Evolutionary conservation across 2,888 invertebrate genomes (phyloP).

Genomic region (Cephus nigrinus): DNA sequence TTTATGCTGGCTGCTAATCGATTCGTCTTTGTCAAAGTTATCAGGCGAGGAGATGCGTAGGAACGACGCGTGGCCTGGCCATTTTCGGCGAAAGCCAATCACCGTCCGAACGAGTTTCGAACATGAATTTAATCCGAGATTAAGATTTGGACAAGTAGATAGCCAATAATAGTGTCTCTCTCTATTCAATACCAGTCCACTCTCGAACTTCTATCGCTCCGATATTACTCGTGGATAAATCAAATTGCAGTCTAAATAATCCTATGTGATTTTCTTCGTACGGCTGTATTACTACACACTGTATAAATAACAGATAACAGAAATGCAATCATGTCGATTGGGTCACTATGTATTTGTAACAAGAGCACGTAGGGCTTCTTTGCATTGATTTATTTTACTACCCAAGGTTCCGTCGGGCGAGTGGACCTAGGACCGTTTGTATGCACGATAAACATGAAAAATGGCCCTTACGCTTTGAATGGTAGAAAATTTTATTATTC

Average conservation of each 20-base stretch:
- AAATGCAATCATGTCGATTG: neutral
- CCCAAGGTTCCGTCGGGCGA: neutral
- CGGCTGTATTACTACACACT: neutral
- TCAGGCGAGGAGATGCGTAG: neutral
- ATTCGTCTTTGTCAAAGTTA: neutral
- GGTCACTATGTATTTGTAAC: neutral
- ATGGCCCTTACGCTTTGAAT: neutral
- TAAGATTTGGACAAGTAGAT: neutral
- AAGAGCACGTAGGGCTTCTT: neutral
- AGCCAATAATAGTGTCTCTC: neutral
- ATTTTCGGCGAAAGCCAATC: neutral
- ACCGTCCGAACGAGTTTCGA: neutral
- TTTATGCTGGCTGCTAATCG: neutral
- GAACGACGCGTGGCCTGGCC: neutral
- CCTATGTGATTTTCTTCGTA: neutral
- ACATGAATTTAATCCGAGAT: neutral
- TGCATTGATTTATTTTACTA: neutral
- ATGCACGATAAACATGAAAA: neutral
- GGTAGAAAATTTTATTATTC: neutral
- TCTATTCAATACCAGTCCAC: neutral
- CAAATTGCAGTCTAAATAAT: neutral
- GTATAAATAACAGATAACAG: neutral
- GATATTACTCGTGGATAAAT: neutral
- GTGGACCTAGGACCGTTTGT: neutral
- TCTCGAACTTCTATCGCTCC: neutral